phyloP scores from a whole-genome alignment of 2,888 invertebrate genomes.

The Papilio gigon region DNA sequence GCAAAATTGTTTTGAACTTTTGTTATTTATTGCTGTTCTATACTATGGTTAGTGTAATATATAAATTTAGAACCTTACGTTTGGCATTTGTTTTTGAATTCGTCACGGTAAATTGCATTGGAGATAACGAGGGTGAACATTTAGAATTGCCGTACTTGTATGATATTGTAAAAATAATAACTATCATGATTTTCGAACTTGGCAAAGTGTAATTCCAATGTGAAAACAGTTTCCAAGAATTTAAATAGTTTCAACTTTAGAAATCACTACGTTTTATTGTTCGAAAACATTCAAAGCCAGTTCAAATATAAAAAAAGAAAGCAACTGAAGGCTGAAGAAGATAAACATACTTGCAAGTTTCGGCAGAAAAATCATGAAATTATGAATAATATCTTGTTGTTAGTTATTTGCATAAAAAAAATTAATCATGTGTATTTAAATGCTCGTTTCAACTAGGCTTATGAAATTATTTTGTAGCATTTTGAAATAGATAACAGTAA shows the following conservation, averaged over 20 bases:
- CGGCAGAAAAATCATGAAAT: no score
- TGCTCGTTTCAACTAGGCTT: no score
- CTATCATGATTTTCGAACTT: no score
- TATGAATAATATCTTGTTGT: no score
- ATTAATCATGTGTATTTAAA: no score
- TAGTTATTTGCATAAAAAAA: no score
- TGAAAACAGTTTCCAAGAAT: neutral
- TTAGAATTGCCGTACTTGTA: no score
- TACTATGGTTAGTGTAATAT: neutral
- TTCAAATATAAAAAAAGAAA: neutral
- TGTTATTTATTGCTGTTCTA: constrained; percentile 5
- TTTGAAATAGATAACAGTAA: neutral
- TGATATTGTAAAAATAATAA: constrained; percentile 10
- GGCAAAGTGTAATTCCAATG: constrained; percentile 19
- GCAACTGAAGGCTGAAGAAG: neutral
- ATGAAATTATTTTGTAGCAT: no score
- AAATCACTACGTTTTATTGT: neutral
- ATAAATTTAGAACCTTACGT: neutral
- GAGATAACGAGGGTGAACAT: no score
- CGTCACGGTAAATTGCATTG: no score
- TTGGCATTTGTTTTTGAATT: neutral
- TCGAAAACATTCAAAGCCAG: neutral
- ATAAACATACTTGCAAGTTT: neutral
- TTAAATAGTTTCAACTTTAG: constrained; percentile 17
- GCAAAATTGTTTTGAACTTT: constrained; percentile 34